phyloP scores from a whole-genome alignment of 2,888 invertebrate species.

The Busseola fusca region DNA sequence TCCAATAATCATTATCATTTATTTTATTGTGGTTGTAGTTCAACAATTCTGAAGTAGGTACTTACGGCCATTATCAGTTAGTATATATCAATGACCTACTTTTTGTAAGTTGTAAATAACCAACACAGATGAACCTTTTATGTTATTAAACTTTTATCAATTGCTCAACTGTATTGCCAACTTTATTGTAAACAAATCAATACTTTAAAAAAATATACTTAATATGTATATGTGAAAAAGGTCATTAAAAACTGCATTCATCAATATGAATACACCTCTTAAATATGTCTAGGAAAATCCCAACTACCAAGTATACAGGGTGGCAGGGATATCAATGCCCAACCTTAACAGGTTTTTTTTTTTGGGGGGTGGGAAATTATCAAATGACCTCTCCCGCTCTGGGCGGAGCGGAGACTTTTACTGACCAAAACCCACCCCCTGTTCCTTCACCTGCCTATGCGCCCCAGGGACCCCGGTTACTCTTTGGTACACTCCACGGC shows the following conservation, averaged over 20 bases:
- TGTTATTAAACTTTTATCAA: constrained; percentile 67
- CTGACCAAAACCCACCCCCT: no score
- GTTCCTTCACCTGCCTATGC: no score
- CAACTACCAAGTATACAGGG: background rate
- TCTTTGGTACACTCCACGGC: no score
- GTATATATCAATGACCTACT: constrained; percentile 77
- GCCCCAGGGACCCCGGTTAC: no score
- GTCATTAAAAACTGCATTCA: background rate
- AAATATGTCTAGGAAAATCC: background rate
- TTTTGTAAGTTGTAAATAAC: constrained; percentile 62
- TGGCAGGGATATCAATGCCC: background rate
- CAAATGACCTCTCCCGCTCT: no score
- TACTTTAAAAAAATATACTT: background rate
- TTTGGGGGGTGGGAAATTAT: no score
- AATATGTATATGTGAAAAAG: background rate
- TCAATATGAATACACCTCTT: background rate
- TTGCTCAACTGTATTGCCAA: constrained; percentile 19
- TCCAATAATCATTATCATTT: constrained; percentile 25
- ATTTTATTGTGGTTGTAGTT: constrained; percentile 11
- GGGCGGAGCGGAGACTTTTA: no score
- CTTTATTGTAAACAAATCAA: constrained; percentile 9
- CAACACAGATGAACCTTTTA: constrained; percentile 70
- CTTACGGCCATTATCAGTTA: constrained; percentile 48
- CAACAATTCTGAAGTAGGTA: constrained; percentile 21
- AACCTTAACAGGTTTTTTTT: background rate